Percentiles rank a stretch among this genome's conserved stretches.
Evolutionary conservation across 2,797 vertebrate species (phyloP).

Genomic region (Anolis apletophallus): DNA sequence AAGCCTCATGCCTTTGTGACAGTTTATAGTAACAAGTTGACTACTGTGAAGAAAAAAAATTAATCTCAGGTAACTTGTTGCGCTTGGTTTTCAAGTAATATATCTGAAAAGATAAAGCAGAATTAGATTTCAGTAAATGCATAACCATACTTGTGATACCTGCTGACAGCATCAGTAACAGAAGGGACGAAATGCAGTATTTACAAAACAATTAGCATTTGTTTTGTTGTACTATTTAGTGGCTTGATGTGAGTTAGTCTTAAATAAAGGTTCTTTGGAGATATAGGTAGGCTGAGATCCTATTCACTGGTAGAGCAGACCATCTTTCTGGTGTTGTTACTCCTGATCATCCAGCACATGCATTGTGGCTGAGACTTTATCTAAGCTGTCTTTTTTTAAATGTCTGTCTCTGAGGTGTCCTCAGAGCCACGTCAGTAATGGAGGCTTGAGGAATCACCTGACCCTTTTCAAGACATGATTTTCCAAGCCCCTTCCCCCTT

Average conservation of each 20-base stretch:
- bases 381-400: too few species aligned
- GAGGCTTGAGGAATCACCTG: too few species aligned
- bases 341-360: too few species aligned
- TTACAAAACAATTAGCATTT: not conserved
- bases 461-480: too few species aligned
- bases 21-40: not conserved
- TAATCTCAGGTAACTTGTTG: not conserved
- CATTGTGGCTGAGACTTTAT: too few species aligned
- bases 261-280: not conserved
- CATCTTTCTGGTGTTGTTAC: too few species aligned
- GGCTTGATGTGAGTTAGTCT: not conserved
- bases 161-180: not conserved
- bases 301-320: too few species aligned
- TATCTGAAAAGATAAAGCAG: not conserved
- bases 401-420: too few species aligned
- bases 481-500: not conserved
- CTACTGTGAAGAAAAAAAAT: not conserved
- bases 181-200: not conserved
- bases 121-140: not conserved
- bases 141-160: not conserved
- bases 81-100: not conserved
- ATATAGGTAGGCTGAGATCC: not conserved
- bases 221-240: not conserved
- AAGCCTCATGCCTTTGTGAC: conserved; percentile 2
- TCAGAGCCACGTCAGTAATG: too few species aligned